Percentiles rank a stretch among this genome's conserved stretches.
Evolutionary conservation across 2,113 vertebrate genomes (phyloP).

Genomic region (Nasalis larvatus): DNA sequence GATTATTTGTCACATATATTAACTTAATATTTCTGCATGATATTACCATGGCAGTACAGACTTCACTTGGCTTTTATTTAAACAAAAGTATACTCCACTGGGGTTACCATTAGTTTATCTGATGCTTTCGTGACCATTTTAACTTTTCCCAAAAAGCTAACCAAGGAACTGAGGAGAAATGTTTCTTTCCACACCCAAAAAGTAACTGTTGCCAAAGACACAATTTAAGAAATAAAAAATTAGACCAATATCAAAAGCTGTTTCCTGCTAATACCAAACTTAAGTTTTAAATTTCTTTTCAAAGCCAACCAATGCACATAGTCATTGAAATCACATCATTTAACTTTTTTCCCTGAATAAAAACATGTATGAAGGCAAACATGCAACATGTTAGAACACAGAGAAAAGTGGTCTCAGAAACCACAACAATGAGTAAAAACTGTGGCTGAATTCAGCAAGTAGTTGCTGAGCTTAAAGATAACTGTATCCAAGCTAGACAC

Average conservation of each 20-base stretch:
- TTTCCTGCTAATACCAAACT: slow-evolving; percentile 15
- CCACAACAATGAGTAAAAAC: background rate
- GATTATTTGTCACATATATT: background rate
- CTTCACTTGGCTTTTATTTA: background rate
- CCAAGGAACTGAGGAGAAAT: background rate
- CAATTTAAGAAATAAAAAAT: slow-evolving; percentile 23
- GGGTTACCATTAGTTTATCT: background rate
- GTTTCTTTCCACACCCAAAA: background rate
- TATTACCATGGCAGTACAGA: background rate
- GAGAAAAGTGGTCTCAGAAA: background rate
- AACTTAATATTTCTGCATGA: background rate
- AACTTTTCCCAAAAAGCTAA: slow-evolving; percentile 3
- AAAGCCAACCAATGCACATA: background rate
- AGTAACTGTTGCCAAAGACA: background rate
- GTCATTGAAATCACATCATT: background rate
- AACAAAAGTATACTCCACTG: background rate
- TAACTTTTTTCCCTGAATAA: background rate
- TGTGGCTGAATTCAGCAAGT: background rate
- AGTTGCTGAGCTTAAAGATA: background rate
- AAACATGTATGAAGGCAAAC: background rate
- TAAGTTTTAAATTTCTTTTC: slow-evolving; percentile 3
- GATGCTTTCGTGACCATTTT: slow-evolving; percentile 1
- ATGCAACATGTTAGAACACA: background rate
- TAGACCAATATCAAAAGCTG: background rate
- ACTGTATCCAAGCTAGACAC: background rate